These are phyloP conservation scores for Merodon equestris DNA, from an alignment of 2,888 invertebrate species.

Conservation along the genomic window DNA sequence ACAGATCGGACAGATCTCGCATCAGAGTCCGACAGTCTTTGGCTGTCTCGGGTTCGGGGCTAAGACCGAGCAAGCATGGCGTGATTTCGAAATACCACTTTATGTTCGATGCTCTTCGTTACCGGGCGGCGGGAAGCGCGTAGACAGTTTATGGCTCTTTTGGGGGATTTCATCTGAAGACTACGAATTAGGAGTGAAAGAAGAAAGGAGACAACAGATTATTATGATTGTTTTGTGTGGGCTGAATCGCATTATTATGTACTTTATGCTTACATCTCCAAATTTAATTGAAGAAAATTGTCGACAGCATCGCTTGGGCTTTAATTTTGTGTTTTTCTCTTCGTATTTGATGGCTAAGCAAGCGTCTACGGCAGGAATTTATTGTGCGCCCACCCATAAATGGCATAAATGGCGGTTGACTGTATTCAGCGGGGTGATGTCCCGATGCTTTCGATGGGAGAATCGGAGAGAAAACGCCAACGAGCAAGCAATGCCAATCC, in stretches of 20 bases:
- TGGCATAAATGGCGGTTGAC: slow-evolving; percentile 28
- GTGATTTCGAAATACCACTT: slow-evolving; percentile 64
- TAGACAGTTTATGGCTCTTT: slow-evolving; percentile 54
- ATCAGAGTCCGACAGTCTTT: slow-evolving; percentile 16
- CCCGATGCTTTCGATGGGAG: neutral
- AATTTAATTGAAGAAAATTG: slow-evolving; percentile 68
- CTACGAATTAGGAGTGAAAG: neutral
- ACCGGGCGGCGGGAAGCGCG: slow-evolving; percentile 2
- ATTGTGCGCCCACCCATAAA: slow-evolving; percentile 64
- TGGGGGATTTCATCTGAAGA: slow-evolving; percentile 28
- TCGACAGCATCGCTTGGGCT: slow-evolving; percentile 40
- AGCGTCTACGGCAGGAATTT: slow-evolving; percentile 33
- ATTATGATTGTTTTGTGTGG: slow-evolving; percentile 59
- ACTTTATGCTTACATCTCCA: slow-evolving; percentile 58
- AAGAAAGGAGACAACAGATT: slow-evolving; percentile 34
- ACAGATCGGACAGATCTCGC: slow-evolving; percentile 47
- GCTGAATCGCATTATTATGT: slow-evolving; percentile 59
- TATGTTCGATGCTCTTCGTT: slow-evolving; percentile 39
- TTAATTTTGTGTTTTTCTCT: slow-evolving; percentile 31
- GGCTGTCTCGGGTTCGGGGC: too few species aligned
- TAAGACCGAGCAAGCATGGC: slow-evolving; percentile 20
- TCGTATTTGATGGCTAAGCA: slow-evolving; percentile 4
- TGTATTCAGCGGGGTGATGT: neutral
- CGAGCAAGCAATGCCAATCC: slow-evolving; percentile 51
- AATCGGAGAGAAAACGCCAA: neutral